Evolutionary conservation across 1,140 invertebrate genomes (phyloP).

Genomic region (Drosophila nannoptera): DNA sequence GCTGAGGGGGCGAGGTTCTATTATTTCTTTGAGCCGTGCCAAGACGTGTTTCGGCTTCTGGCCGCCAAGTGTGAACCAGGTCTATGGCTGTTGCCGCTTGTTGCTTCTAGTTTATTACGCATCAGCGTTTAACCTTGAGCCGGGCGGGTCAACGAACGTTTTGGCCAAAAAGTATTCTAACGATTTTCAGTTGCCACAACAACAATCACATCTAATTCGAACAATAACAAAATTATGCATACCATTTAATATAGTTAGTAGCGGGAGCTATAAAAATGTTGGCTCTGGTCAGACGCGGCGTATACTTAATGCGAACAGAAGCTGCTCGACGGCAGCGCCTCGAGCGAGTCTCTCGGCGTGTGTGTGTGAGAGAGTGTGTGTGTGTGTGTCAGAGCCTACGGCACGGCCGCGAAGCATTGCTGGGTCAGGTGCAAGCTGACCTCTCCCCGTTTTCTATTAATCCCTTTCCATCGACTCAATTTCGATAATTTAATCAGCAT

Average conservation of each 20-base stretch:
- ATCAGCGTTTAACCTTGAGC: slow-evolving; percentile 74
- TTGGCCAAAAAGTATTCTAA: slow-evolving; percentile 71
- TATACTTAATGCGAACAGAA: slow-evolving; percentile 42
- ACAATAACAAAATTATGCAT: slow-evolving; percentile 43
- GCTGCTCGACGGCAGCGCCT: neutral
- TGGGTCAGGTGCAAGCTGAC: too few relatives aligned
- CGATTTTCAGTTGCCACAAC: slow-evolving; percentile 57
- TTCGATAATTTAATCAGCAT: too few relatives aligned
- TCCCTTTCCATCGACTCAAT: too few relatives aligned
- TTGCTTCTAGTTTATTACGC: slow-evolving; percentile 60
- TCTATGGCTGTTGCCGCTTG: slow-evolving; percentile 37
- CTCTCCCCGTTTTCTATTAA: too few relatives aligned
- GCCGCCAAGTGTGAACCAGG: slow-evolving; percentile 59
- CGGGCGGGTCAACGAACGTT: slow-evolving; percentile 68
- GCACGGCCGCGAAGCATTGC: too few relatives aligned
- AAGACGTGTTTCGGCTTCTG: slow-evolving; percentile 43
- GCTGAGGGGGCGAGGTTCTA: slow-evolving; percentile 5
- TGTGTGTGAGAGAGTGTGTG: too few relatives aligned
- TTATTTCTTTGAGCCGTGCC: slow-evolving; percentile 13
- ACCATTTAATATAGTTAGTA: slow-evolving; percentile 38
- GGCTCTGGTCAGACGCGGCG: slow-evolving; percentile 30
- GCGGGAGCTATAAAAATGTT: slow-evolving; percentile 9
- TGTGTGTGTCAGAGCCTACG: too few relatives aligned
- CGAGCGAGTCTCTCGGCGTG: too few relatives aligned
- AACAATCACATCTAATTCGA: slow-evolving; percentile 30